Base-by-base conservation (phyloP, 1,140 invertebrate genomes). In the Ceratosolen fusciceps region DNA sequence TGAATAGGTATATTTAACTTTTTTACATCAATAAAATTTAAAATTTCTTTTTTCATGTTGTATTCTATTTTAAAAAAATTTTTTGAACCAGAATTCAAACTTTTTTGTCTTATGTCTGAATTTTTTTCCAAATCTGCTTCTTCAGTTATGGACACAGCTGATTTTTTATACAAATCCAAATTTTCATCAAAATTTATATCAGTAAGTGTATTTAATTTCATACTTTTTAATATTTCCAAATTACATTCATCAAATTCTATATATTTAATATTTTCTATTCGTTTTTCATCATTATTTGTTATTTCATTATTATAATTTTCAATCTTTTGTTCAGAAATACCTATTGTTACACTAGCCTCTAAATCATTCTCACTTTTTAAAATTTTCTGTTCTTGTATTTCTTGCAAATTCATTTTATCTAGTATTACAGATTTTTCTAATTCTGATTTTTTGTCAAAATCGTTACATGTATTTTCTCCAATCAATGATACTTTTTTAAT, bases 401-500 rank as follows among this genome's bases (percentile, higher is more conserved):
- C 21, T 21, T 21, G 9, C 21, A 2, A 24, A 37, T 65, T 37
- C 2, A 21, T 37, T 65, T 34, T 65, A 19, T 65, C 16, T 34
- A 62, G 34, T 62, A 29, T 60, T 16, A 16, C 29, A 12, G 29
- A 62, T 62, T 62, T 24, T 4, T 81, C 68, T 10, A 70, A 37
- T 31, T 81, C 80, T n/a, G 82, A 65, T 0, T 70, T 82, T 31
- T 79, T 43, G 79, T 83, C 74, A 3, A 81, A 74, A 56, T 82
- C 78, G 37, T 49, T 16, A 4, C 75, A 78, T 77, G 67, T 60
- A 56, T 83, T 80, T 12, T 75, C 77, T 29, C 1, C 2, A 21
- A 19, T 31, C 12, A 29, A 74, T 74, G 5, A 2, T 16, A 58
- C 37, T 19, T 21, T 62, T 31, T 74, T 16, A n/a, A 21, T 47